A percentile compares a stretch with the other conserved stretches of the same genome.
Conservation (phyloP, 2,888 invertebrate genomes). For the Hirtodrosophila duncani region DNA sequence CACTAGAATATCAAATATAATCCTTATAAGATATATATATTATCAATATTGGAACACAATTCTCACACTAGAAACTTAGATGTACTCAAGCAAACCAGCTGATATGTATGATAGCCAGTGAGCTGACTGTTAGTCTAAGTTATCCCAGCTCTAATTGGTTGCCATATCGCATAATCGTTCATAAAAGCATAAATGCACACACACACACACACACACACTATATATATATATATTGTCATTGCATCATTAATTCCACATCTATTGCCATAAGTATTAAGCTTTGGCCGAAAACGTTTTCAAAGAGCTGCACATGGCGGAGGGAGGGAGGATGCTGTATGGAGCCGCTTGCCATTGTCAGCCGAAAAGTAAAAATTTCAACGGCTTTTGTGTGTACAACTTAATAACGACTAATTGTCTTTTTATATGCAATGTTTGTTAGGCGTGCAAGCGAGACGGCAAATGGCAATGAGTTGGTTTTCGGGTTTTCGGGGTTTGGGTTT, state of each 20-base stretch:
- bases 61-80: too few species aligned
- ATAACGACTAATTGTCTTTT: constrained; percentile 76
- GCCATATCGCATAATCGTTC: neutral
- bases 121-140: too few species aligned
- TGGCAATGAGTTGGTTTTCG: too few species aligned
- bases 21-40: too few species aligned
- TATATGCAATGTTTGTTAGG: constrained; percentile 55
- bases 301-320: constrained; percentile 21
- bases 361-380: constrained; percentile 47
- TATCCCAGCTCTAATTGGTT: too few species aligned
- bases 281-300: constrained; percentile 12
- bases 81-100: too few species aligned
- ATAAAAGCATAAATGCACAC: constrained; percentile 27
- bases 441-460: neutral
- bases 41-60: too few species aligned
- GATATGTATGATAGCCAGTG: too few species aligned
- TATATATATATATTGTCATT: too few species aligned
- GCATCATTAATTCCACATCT: constrained; percentile 56
- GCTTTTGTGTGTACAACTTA: constrained; percentile 66
- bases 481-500: too few species aligned
- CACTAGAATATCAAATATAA: too few species aligned
- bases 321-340: too few species aligned
- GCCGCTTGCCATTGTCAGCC: constrained; percentile 20
- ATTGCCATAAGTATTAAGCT: constrained; percentile 7
- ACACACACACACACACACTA: constrained; percentile 17